Evolutionary conservation across 2,797 vertebrate species (phyloP), one percentile per base, ranked within the genome.

Genomic region (Alca torda): DNA sequence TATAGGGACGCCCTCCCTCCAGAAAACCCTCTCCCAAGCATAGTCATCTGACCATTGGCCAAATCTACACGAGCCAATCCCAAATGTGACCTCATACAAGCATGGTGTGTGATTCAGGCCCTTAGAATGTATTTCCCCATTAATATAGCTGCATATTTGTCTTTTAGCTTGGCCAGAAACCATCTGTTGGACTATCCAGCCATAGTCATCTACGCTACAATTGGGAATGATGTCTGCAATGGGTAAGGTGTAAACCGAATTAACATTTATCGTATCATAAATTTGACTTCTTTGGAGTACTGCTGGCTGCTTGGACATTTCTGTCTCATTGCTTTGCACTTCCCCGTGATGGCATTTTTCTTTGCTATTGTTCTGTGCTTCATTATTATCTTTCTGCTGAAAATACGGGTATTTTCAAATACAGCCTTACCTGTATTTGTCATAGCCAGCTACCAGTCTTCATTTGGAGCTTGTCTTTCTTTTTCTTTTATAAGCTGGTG

Each of bases 161-260:
- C 65, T 98, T 95, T 64, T 63, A 98, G 98, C 89, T 89, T 98
- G 93, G 97, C 98, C 81, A 98, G 98, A 86, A 97, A 97, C 90
- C 98, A 97, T 48, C 56, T 93, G 43, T 79, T 97, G 93, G 98
- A 98, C 90, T 93, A 98, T 16, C 98, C 98, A 63, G 97, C 97
- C 87, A 77, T 98, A 7, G 96, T 98, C 46, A 82, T 98, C 82
- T 98, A 98, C 0, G 97, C 98, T 60, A 96, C 98, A 33, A 96
- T 98, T 81, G 98, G 98, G 64, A 98, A 98, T 33, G 98, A 98
- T 28, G 98, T 98, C 90, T 98, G 98, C 95, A 98, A 96, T 2
- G 72, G 92, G 98, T 98, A 97, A 98, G 98, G 67, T 57, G 16
- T 51, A 91, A 89, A 93, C 21, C 6, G 24, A 39, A 37, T 37